Base-by-base conservation (phyloP, 2,113 vertebrate genomes). In the Brachyistius frenatus region DNA sequence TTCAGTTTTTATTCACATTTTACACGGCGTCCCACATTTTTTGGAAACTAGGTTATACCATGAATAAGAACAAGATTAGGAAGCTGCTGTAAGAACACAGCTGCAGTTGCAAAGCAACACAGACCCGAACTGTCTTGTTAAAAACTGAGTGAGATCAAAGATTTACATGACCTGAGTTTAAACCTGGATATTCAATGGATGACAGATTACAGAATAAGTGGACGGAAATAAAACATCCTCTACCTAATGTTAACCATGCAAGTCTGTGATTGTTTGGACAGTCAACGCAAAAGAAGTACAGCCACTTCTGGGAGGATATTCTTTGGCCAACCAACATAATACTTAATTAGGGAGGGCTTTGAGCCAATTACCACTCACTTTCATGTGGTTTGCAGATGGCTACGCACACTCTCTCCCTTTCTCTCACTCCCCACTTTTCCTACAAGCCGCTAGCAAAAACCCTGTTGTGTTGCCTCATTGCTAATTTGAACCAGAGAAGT, bases 401-500 rank as follows among this genome's bases (percentile, higher is more conserved):
- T 84, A 81, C 47, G 46, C 35, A 36, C 69, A 77, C 84, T 89
- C 62, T 78, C 78, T 65, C 71, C 41, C 66, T 73, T 66, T 63
- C 83, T 78, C 85, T 89, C 88, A 46, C 55, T 87, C 71, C 76
- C 44, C 44, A 46, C 44, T 64, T 79, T 72, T 91, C 81, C 80
- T 77, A 37, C 23, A 35, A 71, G 73, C 82, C 56, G 84, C 81
- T 85, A 73, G 73, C 81, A 80, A 84, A 77, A 91, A 72, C 77
- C 74, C 66, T 88, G 83, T 88, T 88, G 89, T 78, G 67, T 93
- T 91, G 92, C 91, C 81, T 89, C 88, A 78, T 82, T 86, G 75
- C 84, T 95, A 95, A 95, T 95, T 92, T 88, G 91, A 95, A 95
- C 91, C 94, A 95, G 93, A 94, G 84, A 68, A 79, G 83, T 63